Evolutionary conservation across 1,140 invertebrate species (phyloP), one percentile per base, ranked within the genome.

Genomic region (Sesamia nonagrioides): DNA sequence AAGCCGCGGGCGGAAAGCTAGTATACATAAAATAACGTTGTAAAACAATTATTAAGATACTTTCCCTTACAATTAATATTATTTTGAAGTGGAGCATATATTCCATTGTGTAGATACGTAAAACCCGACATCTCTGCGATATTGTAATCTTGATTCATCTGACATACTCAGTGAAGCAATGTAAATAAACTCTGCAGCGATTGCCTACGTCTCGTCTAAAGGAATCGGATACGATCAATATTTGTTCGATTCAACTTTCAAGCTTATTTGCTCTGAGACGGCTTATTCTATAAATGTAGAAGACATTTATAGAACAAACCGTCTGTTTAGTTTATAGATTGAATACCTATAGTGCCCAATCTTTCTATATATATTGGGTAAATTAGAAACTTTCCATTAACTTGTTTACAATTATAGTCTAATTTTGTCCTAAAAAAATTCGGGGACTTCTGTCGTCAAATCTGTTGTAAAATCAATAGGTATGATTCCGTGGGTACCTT

Each of bases 121-220:
- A 35, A n/a, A 17, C n/a, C 60, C 17, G 35, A 63, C 17, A 63
- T 63, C 37, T 42, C 9, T 42, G n/a, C 35, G 37, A 40, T 11
- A 63, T 63, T 63, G 60, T 17, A 63, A 63, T 18, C 37, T 63
- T 2, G 17, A 40, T 63, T 42, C 37, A 35, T 63, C 37, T 18
- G 60, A 42, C 60, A 40, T 40, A 63, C 35, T 9, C n/a, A 8
- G 8, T 63, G 17, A 7, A 42, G 54, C 33, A 8, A 63, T 63
- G 60, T 17, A 63, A 63, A 63, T 40, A 63, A 63, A 63, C 17
- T 42, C 17, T 63, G 37, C 60, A 18, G 35, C n/a, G 60, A 63
- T 63, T 42, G 60, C 60, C 60, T 63, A 42, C 60, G 60, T 42
- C 60, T 63, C 37, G 21, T 27, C 8, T 27, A 27, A 27, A 54